Evolutionary conservation across 2,797 vertebrate genomes (phyloP), one percentile per base, ranked within the genome.

Genomic region (Sebastiscus albofasciatus): DNA sequence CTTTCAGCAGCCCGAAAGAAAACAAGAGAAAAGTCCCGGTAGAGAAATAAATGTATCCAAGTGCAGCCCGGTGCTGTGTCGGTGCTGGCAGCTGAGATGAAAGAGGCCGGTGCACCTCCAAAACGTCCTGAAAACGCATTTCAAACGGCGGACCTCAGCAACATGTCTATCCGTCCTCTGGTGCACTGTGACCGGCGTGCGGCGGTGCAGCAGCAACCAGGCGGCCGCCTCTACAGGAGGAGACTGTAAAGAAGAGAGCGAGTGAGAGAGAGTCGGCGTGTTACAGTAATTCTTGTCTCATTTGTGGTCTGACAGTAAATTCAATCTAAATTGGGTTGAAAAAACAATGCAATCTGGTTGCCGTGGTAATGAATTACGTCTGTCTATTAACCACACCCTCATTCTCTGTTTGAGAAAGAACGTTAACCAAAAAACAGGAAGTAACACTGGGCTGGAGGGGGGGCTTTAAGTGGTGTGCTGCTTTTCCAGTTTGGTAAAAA

Each of bases 11-110:
- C 46, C 46, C 46, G 0, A 9, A n/a, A 49, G 46, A 49, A 49
- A 49, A 39, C 36, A 39, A 49, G 8, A 49, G 46, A 20, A 0
- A 49, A 20, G 46, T n/a, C 46, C 46, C 46, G 0, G 8, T 49
- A 49, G 18, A 49, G 0, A 49, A n/a, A 49, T 49, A 49, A 49
- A 49, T 20, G 18, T 0, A 49, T 49, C 18, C 9, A 18, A n/a
- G 46, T 49, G 46, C 42, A 20, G 42, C 13, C 12, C 39, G 13
- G 42, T 46, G 42, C 42, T 14, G 42, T 52, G 46, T 52, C 8
- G 46, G 18, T 49, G 46, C 0, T 49, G 46, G 0, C 18, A 0
- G 18, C 46, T 52, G 46, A 52, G 46, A 18, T 0, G 16, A 49
- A 20, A 49, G 46, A 20, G 46, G 46, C 0, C 0, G 16, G 16